Base-by-base conservation (phyloP, 2,888 invertebrate genomes). In the Pristionchus entomophagus region DNA sequence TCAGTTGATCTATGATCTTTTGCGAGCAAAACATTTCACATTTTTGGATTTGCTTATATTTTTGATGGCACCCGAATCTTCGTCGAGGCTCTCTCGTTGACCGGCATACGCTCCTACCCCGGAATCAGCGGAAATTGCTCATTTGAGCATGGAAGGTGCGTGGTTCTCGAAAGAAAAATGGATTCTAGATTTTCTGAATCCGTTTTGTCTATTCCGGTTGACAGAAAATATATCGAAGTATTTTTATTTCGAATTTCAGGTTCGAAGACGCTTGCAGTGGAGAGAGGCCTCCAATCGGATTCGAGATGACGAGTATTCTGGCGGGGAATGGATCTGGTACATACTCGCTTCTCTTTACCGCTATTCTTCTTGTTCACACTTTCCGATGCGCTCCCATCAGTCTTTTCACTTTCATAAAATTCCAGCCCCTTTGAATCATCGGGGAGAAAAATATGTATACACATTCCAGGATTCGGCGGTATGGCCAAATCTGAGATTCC, bases 31-130 rank as follows among this genome's bases (percentile, higher is more conserved):
- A 38, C n/a, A n/a, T 8, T 62, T 38, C 3, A 69, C 14, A 6
- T 29, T 59, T 29, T 14, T 45, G 45, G 45, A 45, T 10, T 10
- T 45, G 45, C 14, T 10, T n/a, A 14, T 38, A 19, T n/a, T 35
- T 17, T n/a, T 69, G 84, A 84, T 22, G 84, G 84, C 38, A 69
- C 84, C 26, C 84, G 84, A 12, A 51, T 84, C 65, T 49, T 84
- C 51, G 84, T 84, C 26, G 84, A 84, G 69, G 32, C 84, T 32
- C 84, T 84, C 14, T 51, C 65, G 12, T 51, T 84, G 8, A 84
- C 84, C 4, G 82, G 82, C 26, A 38, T 82, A n/a, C 56, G 82
- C 22, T 59, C 82, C 8, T 82, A 59, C 29, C 56, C 82, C 0
- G 59, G 45, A n/a, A 56, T 82, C 56, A 59, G 29, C 14, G 59